Evolutionary conservation across 2,113 vertebrate genomes (phyloP).

Genomic region (Eurypyga helias): DNA sequence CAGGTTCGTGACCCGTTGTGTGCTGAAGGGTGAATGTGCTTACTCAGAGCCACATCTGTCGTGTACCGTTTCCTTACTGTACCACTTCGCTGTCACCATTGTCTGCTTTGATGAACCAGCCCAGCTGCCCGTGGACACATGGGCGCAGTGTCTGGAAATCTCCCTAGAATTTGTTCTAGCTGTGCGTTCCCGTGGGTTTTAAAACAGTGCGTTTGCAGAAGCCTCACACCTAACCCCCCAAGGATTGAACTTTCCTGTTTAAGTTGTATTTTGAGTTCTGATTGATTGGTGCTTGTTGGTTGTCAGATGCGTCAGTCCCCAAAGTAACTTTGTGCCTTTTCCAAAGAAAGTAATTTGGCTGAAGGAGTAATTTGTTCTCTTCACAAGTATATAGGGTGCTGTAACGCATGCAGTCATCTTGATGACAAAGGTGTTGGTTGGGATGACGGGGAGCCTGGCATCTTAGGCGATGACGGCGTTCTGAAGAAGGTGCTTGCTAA

Average conservation of each 20-base stretch:
- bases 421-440: background rate
- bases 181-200: background rate
- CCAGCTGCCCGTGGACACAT: background rate
- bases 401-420: background rate
- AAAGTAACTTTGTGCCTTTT: conserved; percentile 13
- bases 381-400: background rate
- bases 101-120: background rate
- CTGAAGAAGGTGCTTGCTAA: background rate
- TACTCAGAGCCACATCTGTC: background rate
- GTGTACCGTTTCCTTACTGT: background rate
- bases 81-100: background rate
- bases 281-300: background rate
- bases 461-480: accelerated
- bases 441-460: accelerated
- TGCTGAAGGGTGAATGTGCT: background rate
- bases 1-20: background rate
- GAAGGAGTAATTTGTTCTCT: background rate
- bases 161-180: background rate
- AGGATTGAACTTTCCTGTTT: background rate
- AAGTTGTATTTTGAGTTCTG: background rate
- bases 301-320: background rate
- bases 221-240: background rate
- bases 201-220: background rate
- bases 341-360: background rate
- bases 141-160: background rate